Base-by-base conservation (phyloP, 1,140 invertebrate genomes). In the Callitettix versicolor region DNA sequence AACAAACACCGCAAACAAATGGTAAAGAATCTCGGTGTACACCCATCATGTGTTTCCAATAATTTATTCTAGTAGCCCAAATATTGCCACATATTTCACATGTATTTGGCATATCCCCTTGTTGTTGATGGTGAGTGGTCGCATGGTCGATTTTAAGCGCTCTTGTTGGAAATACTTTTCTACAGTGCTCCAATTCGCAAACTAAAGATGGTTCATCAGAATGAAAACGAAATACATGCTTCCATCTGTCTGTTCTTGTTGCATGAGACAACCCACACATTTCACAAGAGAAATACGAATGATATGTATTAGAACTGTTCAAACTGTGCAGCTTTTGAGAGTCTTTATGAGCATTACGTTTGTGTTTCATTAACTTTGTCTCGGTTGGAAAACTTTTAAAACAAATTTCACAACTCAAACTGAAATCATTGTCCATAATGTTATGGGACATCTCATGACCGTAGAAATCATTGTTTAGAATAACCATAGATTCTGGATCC, bases 21-120 rank as follows among this genome's bases (percentile, higher is more conserved):
- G 75, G 74, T 14, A 77, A 72, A 5, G 67, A 73, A 21, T 76
- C 72, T 3, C 73, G 65, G 53, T 77, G 76, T 0, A 77, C 75
- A 5, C 74, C 74, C 75, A 76, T 76, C 20, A 76, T 73, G 18
- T 77, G 75, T 56, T 76, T 77, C 70, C 74, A 77, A 57, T 75
- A 77, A 59, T 76, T 75, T 1, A 75, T 73, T 30, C 73, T 68
- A 43, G 71, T 74, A n/a, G 71, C 69, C 75, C 74, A 77, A 12
- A 77, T 57, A 61, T 76, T 75, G 0, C 75, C 74, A 54, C 76
- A 77, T 21, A 77, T 71, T 57, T 66, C 65, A 57, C 65, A 66
- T 1, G 61, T 64, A 52, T 64, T 66, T n/a, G 65, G 64, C 48
- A 58, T 59, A 3, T 64, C 62, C 4, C 75, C 75, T 58, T 77